A percentile compares a stretch with the other conserved stretches of the same genome.
phyloP scores from a whole-genome alignment of 2,797 vertebrate genomes.

The Neoniphon sammara region DNA sequence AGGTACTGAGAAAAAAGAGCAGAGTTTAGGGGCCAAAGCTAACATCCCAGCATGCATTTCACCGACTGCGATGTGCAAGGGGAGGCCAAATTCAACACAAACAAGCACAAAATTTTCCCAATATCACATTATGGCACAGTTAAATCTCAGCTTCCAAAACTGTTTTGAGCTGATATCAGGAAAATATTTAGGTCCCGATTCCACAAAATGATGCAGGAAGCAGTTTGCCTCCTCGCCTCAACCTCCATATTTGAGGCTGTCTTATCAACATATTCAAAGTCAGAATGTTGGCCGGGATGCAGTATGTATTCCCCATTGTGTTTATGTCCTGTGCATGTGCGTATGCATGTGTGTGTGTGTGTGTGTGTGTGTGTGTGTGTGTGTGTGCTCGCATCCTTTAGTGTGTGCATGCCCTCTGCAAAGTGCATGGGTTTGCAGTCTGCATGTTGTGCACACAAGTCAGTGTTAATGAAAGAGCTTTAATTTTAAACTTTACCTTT shows the following conservation, averaged over 20 bases:
- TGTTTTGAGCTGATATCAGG: neutral
- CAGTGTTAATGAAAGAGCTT: conserved; percentile 41
- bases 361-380: neutral
- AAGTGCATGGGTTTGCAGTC: conserved; percentile 6
- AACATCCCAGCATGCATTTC: neutral
- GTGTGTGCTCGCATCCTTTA: neutral
- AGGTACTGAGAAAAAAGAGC: conserved; percentile 7
- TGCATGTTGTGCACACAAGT: conserved; percentile 29
- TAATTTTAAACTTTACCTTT: conserved; percentile 1
- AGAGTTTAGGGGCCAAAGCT: conserved; percentile 18
- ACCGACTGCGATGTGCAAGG: no score
- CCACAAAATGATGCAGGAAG: neutral
- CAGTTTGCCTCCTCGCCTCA: neutral
- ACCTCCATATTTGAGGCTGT: neutral
- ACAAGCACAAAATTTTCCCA: no score
- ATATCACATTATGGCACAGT: no score
- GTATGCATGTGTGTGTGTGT: neutral
- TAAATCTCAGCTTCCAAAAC: neutral
- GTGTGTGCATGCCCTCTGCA: conserved; percentile 17
- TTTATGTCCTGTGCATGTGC: neutral
- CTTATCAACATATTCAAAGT: neutral
- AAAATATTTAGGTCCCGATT: neutral
- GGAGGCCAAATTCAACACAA: no score
- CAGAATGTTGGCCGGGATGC: no score
- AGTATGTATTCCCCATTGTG: conserved; percentile 7